Evolutionary conservation across 2,797 vertebrate genomes (phyloP), one percentile per base, ranked within the genome.

Genomic region (Siniperca obscura): DNA sequence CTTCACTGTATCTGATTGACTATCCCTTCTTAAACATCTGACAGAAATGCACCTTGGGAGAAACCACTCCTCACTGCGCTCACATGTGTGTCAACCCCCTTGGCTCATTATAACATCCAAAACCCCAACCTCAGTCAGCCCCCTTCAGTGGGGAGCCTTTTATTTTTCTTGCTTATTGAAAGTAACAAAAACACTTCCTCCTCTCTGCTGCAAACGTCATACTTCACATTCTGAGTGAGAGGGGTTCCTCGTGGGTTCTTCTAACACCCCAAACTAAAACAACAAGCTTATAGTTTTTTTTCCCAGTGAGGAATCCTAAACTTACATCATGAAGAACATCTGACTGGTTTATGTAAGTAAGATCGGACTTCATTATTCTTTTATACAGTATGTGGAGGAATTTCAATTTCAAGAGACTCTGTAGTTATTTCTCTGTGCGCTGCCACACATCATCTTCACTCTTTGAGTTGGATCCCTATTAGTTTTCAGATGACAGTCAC

Each of bases 161-260:
- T 80, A 59, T 85, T 92, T 87, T 81, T 79, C 59, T 62, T 48
- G 86, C 80, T 93, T 90, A 90, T 66, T 86, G 89, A 87, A 90
- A 91, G 88, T 80, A 93, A 78, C 92, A 89, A 81, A 77, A 92
- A 91, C 78, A 89, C 83, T 86, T 89, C 80, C 27, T 76, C 38
- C n/a, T 70, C 30, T 27, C 61, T 70, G 34, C 88, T 70, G 67
- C 55, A 90, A 89, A 64, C 83, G 93, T 52, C 50, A 52, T 89
- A 21, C 89, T 91, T 55, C 72, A 89, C 46, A 61, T 65, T 21
- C 14, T 46, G 14, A 30, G 70, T 68, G 64, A 59, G 34, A 61
- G 40, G 48, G 19, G 44, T 62, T 81, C 25, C 40, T 75, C 36
- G 2, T 40, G 38, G 62, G 55, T 59, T 74, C 38, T 17, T 85